A percentile compares a stretch with the other conserved stretches of the same genome.
phyloP scores from a whole-genome alignment of 2,113 vertebrate genomes.

The Oryzias celebensis region DNA sequence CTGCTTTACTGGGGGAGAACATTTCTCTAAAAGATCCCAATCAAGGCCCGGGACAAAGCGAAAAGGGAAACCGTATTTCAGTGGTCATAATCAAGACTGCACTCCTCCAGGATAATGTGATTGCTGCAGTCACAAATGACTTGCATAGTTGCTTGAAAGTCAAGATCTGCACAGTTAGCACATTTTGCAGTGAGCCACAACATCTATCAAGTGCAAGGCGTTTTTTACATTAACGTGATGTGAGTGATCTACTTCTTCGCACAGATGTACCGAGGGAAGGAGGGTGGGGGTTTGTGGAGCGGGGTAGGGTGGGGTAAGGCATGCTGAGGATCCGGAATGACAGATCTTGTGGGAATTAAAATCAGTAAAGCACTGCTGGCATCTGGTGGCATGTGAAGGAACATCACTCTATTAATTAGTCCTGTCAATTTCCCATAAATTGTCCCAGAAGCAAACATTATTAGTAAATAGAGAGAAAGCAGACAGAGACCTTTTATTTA shows the following conservation, averaged over 20 bases:
- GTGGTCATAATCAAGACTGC: constrained; percentile 68
- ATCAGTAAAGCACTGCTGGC: constrained; percentile 70
- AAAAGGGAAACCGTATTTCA: constrained; percentile 42
- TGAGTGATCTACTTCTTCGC: constrained; percentile 79
- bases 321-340: not conserved
- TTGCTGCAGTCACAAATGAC: constrained; percentile 78
- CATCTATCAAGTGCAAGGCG: constrained; percentile 75
- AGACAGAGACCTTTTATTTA: constrained; percentile 6
- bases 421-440: constrained; percentile 31
- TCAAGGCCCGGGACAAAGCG: constrained; percentile 35
- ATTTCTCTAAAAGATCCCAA: constrained; percentile 41
- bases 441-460: not conserved
- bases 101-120: constrained; percentile 73
- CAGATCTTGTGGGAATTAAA: constrained; percentile 56
- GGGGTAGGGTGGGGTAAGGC: not conserved
- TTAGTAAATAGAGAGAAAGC: not conserved
- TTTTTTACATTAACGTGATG: constrained; percentile 77
- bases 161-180: constrained; percentile 81
- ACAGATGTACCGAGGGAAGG: constrained; percentile 50
- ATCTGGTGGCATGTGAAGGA: constrained; percentile 74
- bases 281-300: not conserved
- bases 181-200: constrained; percentile 77
- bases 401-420: constrained; percentile 54
- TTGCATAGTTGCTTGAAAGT: constrained; percentile 69
- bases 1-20: constrained; percentile 55